Base-by-base conservation (phyloP, 2,113 vertebrate genomes). In the Sinocyclocheilus anophthalmus region DNA sequence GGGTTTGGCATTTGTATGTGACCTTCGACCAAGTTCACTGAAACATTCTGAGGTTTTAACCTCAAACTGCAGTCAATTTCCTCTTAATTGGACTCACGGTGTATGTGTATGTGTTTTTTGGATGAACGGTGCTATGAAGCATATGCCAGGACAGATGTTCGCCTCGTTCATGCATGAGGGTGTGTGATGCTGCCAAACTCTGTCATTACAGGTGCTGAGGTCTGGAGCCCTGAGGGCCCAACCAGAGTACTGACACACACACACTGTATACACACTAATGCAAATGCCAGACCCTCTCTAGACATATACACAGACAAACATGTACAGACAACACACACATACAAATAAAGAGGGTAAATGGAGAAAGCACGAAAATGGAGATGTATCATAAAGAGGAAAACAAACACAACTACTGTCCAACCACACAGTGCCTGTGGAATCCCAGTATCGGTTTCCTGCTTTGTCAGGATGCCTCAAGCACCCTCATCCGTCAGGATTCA, bases 91-190 rank as follows among this genome's bases (percentile, higher is more conserved):
- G 12, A 9, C 39, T 42, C 61, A 1, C 12, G 37, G 30, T 20
- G 50, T 59, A 11, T 77, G 24, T 48, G 18, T 59, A 3, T 12
- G 30, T 80, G 11, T 63, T 7, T 76, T 37, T 50, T 12, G 55
- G 39, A 45, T 59, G 65, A 37, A 37, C 9, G 48, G 45, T 33
- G 53, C 14, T 22, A 37, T 48, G 53, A 81, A 59, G 87, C 92
- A 91, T 93, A 91, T 91, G 90, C 72, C 26, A 57, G 85, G 79
- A 86, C 92, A 92, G 92, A 92, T 94, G 93, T 91, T 91, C 50
- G 85, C 87, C 87, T 88, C 86, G 83, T 83, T 92, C 80, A 87
- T 87, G 81, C 83, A 85, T 50, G 84, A 67, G 80, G 30, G 8
- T 45, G 57, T 45, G 22, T 30, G 26, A 80, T 81, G 9, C 33